Base-by-base conservation (phyloP, 2,797 vertebrate species). In the Pogonophryne albipinna region DNA sequence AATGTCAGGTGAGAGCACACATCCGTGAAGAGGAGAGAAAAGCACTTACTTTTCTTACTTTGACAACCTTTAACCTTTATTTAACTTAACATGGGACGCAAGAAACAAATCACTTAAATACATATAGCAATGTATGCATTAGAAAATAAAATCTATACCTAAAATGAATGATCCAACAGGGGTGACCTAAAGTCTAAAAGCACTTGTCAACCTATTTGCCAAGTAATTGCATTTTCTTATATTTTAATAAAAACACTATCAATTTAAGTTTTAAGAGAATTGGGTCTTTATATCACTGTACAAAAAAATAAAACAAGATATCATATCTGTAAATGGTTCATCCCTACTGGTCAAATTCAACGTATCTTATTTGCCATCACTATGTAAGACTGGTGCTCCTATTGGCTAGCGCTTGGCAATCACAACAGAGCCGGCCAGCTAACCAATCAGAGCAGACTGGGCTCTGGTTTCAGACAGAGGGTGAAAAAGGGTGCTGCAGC, bases 21-120 rank as follows among this genome's bases (percentile, higher is more conserved):
- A 71, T 61, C 62, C 17, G 71, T 62, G 64, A 50, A 44, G 19
- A 71, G 59, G 58, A 31, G 9, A 73, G 17, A 8, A 47, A 70
- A 70, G 41, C 59, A 57, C 42, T 13, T 52, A 13, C 49, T 47
- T 17, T 52, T 64, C 64, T 61, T 8, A 41, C 5, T 41, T 16
- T 13, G n/a, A 61, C 14, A 52, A 45, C 23, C 6, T 34, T 34
- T 7, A 5, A 34, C 34, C 15, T 66, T 55, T 52, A 41, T 47
- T 57, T 63, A 63, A 14, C 45, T 19, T 42, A 51, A 67, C n/a
- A n/a, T 4, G 34, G 8, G 65, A 64, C 56, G 53, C 38, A 51
- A 20, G 6, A 17, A 34, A n/a, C 13, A 10, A 64, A 69, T 61
- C 47, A 53, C 31, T 9, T 14, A n/a, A 11, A 16, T 17, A 12